These are phyloP conservation scores for Peromyscus nudipes DNA, from an alignment of 2,797 vertebrate genomes.

Conservation along the genomic window DNA sequence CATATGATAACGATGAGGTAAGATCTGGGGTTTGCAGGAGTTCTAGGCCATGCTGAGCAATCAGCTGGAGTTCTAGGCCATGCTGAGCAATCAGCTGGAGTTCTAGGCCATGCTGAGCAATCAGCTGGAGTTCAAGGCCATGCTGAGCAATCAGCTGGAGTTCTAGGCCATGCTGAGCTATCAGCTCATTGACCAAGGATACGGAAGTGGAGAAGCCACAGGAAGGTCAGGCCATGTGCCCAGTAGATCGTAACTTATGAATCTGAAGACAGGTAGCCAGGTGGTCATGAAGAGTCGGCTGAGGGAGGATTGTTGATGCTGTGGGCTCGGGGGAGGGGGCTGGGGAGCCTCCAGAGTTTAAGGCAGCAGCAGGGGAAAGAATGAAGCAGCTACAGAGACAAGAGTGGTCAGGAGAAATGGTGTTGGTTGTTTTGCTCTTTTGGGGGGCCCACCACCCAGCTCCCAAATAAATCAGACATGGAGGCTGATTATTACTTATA, in stretches of 20 bases:
- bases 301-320: neutral
- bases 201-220: neutral
- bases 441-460: too few species aligned
- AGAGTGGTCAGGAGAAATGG: neutral
- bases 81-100: too few species aligned
- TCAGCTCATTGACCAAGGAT: neutral
- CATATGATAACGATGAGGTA: too few species aligned
- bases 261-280: too few species aligned
- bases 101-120: neutral
- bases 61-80: neutral
- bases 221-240: neutral
- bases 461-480: too few species aligned
- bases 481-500: too few species aligned
- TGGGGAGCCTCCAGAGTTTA: neutral
- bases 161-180: too few species aligned
- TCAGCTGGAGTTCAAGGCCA: too few species aligned
- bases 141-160: too few species aligned
- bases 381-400: neutral
- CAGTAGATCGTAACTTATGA: neutral
- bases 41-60: neutral
- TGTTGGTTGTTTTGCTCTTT: too few species aligned
- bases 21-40: too few species aligned
- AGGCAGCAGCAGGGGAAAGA: neutral
- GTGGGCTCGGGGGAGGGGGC: too few species aligned
- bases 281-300: neutral